Evolutionary conservation across 2,113 vertebrate genomes (phyloP).

Genomic region (Notothenia coriiceps): DNA sequence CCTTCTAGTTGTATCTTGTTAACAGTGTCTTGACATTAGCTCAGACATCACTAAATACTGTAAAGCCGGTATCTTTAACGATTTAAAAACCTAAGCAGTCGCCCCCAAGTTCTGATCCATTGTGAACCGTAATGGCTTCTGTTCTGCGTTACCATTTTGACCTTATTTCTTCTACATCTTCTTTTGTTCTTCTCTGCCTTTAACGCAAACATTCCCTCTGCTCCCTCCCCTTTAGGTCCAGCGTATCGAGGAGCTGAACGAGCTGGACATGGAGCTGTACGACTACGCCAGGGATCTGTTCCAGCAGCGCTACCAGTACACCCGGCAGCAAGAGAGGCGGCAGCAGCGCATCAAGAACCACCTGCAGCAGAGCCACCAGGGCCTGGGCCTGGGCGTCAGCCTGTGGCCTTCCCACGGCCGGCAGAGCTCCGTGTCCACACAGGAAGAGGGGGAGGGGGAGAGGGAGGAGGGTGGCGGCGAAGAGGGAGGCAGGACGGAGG

Average conservation of each 20-base stretch:
- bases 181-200: not conserved
- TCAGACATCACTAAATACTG: too few relatives aligned
- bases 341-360: constrained; percentile 92
- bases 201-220: not conserved
- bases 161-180: too few relatives aligned
- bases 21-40: too few relatives aligned
- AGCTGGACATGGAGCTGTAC: constrained; percentile 97
- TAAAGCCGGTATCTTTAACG: too few relatives aligned
- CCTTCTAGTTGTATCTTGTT: too few relatives aligned
- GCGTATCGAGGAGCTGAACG: constrained; percentile 97
- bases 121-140: too few relatives aligned
- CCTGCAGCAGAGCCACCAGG: constrained; percentile 89
- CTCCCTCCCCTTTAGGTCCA: constrained; percentile 76
- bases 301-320: constrained; percentile 98
- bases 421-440: constrained; percentile 43
- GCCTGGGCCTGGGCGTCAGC: constrained; percentile 80
- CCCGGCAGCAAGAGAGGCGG: constrained; percentile 93
- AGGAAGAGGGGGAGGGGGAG: constrained; percentile 57
- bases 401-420: constrained; percentile 77
- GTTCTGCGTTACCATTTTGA: too few relatives aligned
- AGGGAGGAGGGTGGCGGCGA: constrained; percentile 65
- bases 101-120: too few relatives aligned
- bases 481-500: constrained; percentile 79
- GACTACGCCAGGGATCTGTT: constrained; percentile 99
- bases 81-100: too few relatives aligned